Base-by-base conservation (phyloP, 2,888 invertebrate species). In the Zygothrica quintamaculata region DNA sequence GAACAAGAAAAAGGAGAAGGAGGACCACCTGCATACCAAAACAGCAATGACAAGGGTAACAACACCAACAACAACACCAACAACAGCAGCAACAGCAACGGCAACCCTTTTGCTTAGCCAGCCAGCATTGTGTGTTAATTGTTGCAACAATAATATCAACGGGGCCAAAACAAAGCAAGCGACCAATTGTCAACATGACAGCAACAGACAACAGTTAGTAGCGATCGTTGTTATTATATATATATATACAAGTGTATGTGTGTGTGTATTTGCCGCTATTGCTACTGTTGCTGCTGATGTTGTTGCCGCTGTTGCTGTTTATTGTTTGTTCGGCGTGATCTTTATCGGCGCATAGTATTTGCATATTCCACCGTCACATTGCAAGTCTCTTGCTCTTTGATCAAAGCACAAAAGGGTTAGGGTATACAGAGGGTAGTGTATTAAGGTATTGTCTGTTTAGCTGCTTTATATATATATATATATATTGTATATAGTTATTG, bases 161-260 rank as follows among this genome's bases (percentile, higher is more conserved):
- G 61, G 75, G 75, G 74, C 76, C 69, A 84, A 76, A 84, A 77
- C 81, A 88, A 88, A 80, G 79, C 77, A 53, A 46, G 47, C 86
- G 53, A 64, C 86, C 79, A 80, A 82, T 82, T 82, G 90, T 90
- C 89, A 89, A 90, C 90, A 89, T 88, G 89, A 88, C 90, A 90
- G 89, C 87, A 85, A 87, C 88, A 84, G 71, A 70, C 74, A 69
- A 74, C 71, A 71, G 71, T 74, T 74, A 71, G 65, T 40, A 56
- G 74, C 76, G 88, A 89, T 89, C 84, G 67, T 76, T 75, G 84
- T 81, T 56, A 50, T 15, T 33, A 39, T 31, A n/a, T n/a, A n/a
- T n/a, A n/a, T n/a, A n/a, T n/a, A n/a, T n/a, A n/a, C n/a, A n/a
- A n/a, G n/a, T n/a, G n/a, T n/a, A n/a, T n/a, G n/a, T n/a, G n/a